A percentile compares a stretch with the other conserved stretches of the same genome.
Evolutionary conservation across 2,797 vertebrate genomes (phyloP).

Genomic region (Emys orbicularis): DNA sequence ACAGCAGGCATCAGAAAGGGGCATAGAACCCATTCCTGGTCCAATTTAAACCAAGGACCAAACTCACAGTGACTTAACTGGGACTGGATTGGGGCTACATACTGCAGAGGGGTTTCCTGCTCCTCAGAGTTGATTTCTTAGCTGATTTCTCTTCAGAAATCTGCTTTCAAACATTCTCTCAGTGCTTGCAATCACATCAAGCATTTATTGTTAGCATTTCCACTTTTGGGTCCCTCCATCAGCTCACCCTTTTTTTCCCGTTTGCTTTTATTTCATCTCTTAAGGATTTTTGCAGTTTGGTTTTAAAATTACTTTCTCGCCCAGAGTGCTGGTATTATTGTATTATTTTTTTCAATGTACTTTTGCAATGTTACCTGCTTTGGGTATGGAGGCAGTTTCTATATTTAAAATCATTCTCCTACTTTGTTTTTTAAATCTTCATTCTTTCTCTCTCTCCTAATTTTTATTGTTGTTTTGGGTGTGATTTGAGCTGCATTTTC

Average conservation of each 20-base stretch:
- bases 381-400: not conserved
- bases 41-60: not conserved
- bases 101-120: not conserved
- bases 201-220: rapidly evolving
- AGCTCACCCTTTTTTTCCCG: not conserved
- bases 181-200: rapidly evolving
- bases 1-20: not conserved
- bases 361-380: not conserved
- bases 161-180: conserved; percentile 58
- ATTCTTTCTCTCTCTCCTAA: not conserved
- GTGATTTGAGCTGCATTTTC: not conserved
- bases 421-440: not conserved
- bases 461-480: rapidly evolving
- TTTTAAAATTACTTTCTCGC: not conserved
- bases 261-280: not conserved
- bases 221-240: not conserved
- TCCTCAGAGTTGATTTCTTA: not conserved
- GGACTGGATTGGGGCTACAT: rapidly evolving
- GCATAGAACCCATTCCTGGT: not conserved
- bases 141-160: conserved; percentile 61
- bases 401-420: not conserved
- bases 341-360: rapidly evolving
- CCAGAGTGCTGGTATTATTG: not conserved
- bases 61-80: not conserved
- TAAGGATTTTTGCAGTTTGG: not conserved